Base-by-base conservation (phyloP, 30 jellyfish, hydroid and myxozoan species). In the Aurelia aurita region DNA sequence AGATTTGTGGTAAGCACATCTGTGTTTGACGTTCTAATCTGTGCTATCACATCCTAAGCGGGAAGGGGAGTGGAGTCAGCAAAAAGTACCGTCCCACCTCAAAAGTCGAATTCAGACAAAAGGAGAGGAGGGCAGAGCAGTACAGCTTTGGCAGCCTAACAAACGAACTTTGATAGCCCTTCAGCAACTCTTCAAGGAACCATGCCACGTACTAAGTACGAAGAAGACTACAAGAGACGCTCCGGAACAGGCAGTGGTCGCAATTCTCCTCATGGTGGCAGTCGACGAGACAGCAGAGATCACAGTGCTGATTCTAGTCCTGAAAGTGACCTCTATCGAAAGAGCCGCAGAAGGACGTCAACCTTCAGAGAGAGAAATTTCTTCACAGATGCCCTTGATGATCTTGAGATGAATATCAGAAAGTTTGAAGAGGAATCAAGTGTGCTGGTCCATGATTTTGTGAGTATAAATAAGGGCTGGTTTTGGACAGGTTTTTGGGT, bases 301-400 rank as follows among this genome's bases (percentile, higher is more conserved):
- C 26, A 81, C 20, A 21, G 35, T 63, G n/a, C n/a, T n/a, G 91
- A 55, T 53, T 81, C 85, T 0, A 68, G 91, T 58, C 91, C 91
- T 22, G 91, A 81, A 39, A 51, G 69, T 18, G 90, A 79, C 39
- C 39, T 6, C 58, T 60, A 19, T 20, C 49, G 85, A 57, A 71
- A 44, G 74, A 26, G 72, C 19, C 81, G 82, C 8, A 45, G 74
- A 60, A 57, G 87, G 59, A 84, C 58, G 68, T 29, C 74, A 22
- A 84, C 82, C 59, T 46, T 72, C 32, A 51, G 94, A n/a, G 88
- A 54, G 16, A 55, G 96, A 25, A 77, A 72, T 44, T 69, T 55
- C 77, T 76, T 87, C 62, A 58, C 86, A 18, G 91, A 76, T 57
- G 82, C 87, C 44, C 75, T 87, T 25, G 96, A 87, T 28, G 91